A percentile compares a stretch with the other conserved stretches of the same genome.
Evolutionary conservation across 2,113 vertebrate genomes (phyloP).

Genomic region (Zosterops lateralis): DNA sequence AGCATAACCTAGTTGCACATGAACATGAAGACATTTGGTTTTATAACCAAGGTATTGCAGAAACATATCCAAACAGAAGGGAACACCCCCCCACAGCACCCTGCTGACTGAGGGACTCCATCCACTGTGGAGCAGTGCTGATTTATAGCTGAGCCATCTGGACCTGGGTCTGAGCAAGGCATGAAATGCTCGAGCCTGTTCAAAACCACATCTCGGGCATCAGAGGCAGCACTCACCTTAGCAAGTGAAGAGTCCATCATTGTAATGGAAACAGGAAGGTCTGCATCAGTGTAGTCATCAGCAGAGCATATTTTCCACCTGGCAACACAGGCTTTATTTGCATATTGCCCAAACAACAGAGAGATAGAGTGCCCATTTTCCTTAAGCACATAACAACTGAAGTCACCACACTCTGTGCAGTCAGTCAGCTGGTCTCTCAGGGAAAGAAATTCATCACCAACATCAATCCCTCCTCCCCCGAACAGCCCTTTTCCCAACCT

Average conservation of each 20-base stretch:
- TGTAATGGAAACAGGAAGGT: constrained; percentile 16
- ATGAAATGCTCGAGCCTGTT: background rate
- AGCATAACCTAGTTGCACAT: background rate
- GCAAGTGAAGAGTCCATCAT: constrained; percentile 55
- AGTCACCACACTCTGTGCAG: background rate
- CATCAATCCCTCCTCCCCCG: constrained; percentile 20
- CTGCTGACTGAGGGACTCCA: background rate
- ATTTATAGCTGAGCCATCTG: background rate
- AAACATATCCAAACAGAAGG: background rate
- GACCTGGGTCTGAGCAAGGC: background rate
- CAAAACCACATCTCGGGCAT: background rate
- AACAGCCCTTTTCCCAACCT: constrained; percentile 19
- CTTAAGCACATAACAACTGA: constrained; percentile 35
- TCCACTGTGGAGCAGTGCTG: background rate
- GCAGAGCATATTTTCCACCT: constrained; percentile 62
- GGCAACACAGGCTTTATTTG: constrained; percentile 42
- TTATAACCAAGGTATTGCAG: background rate
- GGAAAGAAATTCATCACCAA: constrained; percentile 23
- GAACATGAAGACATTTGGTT: background rate
- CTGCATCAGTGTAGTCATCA: constrained; percentile 2
- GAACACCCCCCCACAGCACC: background rate
- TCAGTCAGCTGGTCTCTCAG: constrained; percentile 25
- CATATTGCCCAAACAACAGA: constrained; percentile 18
- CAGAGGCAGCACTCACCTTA: constrained; percentile 76
- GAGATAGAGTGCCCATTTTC: background rate